A percentile compares a stretch with the other conserved stretches of the same genome.
These are phyloP conservation scores for Microhierax caerulescens DNA, from an alignment of 2,797 vertebrate genomes.

Conservation along the genomic window DNA sequence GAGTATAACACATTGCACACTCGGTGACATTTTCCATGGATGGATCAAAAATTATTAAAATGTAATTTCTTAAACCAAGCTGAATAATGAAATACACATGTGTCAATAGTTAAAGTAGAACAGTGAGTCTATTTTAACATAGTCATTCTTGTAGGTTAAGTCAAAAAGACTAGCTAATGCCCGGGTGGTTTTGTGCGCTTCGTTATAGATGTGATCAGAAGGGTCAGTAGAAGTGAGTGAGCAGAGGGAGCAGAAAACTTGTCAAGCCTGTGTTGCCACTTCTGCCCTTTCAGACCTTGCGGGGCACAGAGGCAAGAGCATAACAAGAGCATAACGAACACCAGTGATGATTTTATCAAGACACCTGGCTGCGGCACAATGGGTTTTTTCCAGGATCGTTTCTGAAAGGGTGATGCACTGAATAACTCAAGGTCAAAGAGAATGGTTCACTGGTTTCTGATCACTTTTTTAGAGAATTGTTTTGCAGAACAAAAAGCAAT, in stretches of 20 bases:
- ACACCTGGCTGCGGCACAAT: slow-evolving; percentile 27
- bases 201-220: background rate
- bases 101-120: slow-evolving; percentile 1
- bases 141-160: background rate
- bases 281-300: slow-evolving; percentile 12
- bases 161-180: slow-evolving; percentile 25
- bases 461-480: slow-evolving; percentile 61
- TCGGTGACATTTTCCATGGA: background rate
- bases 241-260: slow-evolving; percentile 38
- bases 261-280: slow-evolving; percentile 8
- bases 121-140: background rate
- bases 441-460: slow-evolving; percentile 69
- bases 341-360: slow-evolving; percentile 53
- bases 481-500: slow-evolving; percentile 64
- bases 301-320: background rate
- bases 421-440: slow-evolving; percentile 65
- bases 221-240: slow-evolving; percentile 26
- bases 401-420: slow-evolving; percentile 59
- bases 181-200: slow-evolving; percentile 18
- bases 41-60: background rate
- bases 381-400: slow-evolving; percentile 37
- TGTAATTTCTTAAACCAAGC: slow-evolving; percentile 5
- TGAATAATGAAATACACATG: slow-evolving; percentile 10
- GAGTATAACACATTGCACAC: background rate
- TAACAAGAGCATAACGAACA: slow-evolving; percentile 50